Base-by-base conservation (phyloP, 2,113 vertebrate species). In the Tyto alba region DNA sequence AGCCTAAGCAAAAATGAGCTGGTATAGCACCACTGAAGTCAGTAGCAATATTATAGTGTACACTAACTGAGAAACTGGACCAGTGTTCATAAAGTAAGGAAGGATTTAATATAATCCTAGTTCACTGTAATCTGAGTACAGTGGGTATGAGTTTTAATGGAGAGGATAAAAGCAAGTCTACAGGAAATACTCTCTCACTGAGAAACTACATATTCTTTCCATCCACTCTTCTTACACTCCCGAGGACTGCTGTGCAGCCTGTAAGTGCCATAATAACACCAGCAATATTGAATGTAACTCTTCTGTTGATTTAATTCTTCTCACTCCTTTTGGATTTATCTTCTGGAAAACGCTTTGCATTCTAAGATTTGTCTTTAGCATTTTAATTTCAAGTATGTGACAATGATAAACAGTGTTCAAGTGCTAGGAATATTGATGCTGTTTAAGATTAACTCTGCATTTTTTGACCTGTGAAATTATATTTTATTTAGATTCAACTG, bases 331-430 rank as follows among this genome's bases (percentile, higher is more conserved):
- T 81, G 93, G 25, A 69, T 96, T 86, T 91, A 55, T 95, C 73
- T 96, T 91, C 74, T 79, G 59, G 64, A 96, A 96, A 95, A 88
- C 71, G 48, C 18, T 89, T 90, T 81, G 67, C 69, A 67, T 94
- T 78, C 43, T 91, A 91, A 89, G 76, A 84, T 75, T 95, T 81
- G 68, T 92, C 62, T 93, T 91, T 53, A 93, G 45, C 76, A 75
- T 97, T 96, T 97, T 97, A 84, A 87, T 95, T 96, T 97, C 75
- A 93, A 85, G 50, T 84, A 72, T 41, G 34, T 93, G 74, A 38
- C 53, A 93, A 43, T 48, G 45, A 88, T 85, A 88, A 96, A 92
- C 30, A 80, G 17, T 55, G 72, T 43, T 89, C 18, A 79, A 36
- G 43, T 94, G 68, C 43, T 27, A 45, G 43, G 91, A 93, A 79